Percentiles rank a stretch among this genome's conserved stretches.
Evolutionary conservation across 2,113 vertebrate species (phyloP).

Genomic region (Eptesicus fuscus): DNA sequence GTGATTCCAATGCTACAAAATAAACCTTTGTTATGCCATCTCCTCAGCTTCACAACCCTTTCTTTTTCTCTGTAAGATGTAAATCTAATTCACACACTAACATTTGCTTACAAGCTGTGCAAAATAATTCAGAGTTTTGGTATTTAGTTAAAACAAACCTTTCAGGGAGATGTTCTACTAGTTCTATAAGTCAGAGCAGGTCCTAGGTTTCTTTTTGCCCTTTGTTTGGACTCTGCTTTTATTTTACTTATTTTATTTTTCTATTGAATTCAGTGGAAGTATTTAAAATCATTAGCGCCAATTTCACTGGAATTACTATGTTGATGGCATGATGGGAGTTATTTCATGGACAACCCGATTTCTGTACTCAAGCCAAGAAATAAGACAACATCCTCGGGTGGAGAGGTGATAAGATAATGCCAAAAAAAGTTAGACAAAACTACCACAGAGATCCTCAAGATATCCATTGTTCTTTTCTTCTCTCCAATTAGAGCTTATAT

Average conservation of each 20-base stretch:
- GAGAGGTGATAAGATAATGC: background rate
- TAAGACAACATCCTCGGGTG: background rate
- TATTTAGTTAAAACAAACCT: slow-evolving; percentile 32
- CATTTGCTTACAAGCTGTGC: slow-evolving; percentile 78
- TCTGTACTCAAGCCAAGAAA: background rate
- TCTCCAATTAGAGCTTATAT: background rate
- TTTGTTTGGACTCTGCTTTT: background rate
- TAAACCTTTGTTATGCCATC: slow-evolving; percentile 76
- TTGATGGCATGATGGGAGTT: background rate
- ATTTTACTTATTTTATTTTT: slow-evolving; percentile 21
- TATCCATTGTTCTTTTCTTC: background rate
- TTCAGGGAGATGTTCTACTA: background rate
- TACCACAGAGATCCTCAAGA: background rate
- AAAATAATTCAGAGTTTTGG: slow-evolving; percentile 70
- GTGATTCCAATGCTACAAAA: slow-evolving; percentile 76
- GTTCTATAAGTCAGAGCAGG: background rate
- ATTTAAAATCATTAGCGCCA: background rate
- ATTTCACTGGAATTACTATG: background rate
- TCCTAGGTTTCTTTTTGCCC: background rate
- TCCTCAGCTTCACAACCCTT: background rate
- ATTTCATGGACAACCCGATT: background rate
- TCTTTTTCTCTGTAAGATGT: slow-evolving; percentile 39
- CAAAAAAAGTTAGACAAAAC: background rate
- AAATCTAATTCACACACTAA: slow-evolving; percentile 65
- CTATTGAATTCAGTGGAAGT: background rate